Conservation (phyloP, 30 jellyfish, hydroid and myxozoan genomes). For the Aurelia aurita complex sp. Pacific region DNA sequence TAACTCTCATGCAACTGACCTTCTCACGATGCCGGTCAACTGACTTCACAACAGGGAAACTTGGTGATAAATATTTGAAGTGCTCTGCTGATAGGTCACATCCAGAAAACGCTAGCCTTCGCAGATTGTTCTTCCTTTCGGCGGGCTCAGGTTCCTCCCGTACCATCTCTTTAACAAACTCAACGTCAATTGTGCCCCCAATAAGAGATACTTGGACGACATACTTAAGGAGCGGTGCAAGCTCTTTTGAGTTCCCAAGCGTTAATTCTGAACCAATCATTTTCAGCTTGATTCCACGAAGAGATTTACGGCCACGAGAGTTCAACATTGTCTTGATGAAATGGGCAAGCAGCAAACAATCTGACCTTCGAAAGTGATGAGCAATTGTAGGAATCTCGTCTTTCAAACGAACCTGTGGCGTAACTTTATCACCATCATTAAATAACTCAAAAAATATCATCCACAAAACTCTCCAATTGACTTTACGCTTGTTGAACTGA, state of each 20-base stretch:
- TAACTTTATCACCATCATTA: slow-evolving; percentile 10
- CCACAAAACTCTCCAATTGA: slow-evolving; percentile 14
- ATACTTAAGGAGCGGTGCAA: slow-evolving; percentile 3
- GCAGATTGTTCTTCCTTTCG: neutral
- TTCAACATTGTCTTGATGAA: neutral
- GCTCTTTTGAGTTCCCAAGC: neutral
- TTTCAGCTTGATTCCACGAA: neutral
- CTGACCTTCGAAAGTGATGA: neutral
- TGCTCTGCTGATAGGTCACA: neutral
- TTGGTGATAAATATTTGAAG: neutral
- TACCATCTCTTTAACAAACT: neutral
- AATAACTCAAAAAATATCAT: slow-evolving; percentile 25
- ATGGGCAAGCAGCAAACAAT: slow-evolving; percentile 13
- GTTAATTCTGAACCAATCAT: slow-evolving; percentile 4
- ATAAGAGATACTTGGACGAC: neutral
- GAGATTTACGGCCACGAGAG: slow-evolving; percentile 13
- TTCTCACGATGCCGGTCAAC: neutral
- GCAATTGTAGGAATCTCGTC: neutral
- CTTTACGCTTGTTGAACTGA: neutral
- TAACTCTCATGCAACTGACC: too few species aligned
- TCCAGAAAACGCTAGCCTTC: neutral
- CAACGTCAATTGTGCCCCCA: neutral
- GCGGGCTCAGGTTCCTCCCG: neutral
- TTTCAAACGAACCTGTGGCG: neutral
- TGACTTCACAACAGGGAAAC: neutral